Evolutionary conservation across 2,113 vertebrate genomes (phyloP).

Genomic region (Gopherus flavomarginatus): DNA sequence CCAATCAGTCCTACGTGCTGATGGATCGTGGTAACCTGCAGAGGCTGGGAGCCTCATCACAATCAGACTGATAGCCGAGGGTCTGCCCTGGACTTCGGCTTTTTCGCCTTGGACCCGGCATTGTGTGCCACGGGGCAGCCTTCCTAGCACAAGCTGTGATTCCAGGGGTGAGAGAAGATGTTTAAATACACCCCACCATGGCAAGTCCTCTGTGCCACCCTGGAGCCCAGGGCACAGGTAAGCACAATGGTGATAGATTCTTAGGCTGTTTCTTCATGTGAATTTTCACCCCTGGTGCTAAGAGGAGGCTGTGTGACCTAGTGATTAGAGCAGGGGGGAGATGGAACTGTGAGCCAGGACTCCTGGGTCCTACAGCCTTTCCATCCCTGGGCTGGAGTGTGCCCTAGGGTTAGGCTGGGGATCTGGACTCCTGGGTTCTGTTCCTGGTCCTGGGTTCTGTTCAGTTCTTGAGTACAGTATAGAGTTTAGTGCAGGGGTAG

Average conservation of each 20-base stretch:
- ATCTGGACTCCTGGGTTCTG: not conserved
- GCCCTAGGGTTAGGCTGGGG: not conserved
- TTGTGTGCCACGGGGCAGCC: not conserved
- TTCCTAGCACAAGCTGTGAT: fast-evolving
- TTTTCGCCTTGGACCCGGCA: not conserved
- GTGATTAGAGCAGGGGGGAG: fast-evolving
- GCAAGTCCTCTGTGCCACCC: slow-evolving; percentile 68
- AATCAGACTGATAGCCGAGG: fast-evolving
- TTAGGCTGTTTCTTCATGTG: fast-evolving
- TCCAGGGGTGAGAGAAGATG: not conserved
- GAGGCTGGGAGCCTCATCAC: not conserved
- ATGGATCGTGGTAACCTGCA: fast-evolving
- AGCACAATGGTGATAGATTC: not conserved
- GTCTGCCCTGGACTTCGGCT: not conserved
- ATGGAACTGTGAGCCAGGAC: fast-evolving
- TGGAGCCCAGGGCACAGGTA: slow-evolving; percentile 69
- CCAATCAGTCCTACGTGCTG: fast-evolving
- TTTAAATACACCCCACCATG: slow-evolving; percentile 61
- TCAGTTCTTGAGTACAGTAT: not conserved
- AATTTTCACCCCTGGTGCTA: fast-evolving
- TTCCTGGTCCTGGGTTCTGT: not conserved
- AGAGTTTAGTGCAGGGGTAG: not conserved
- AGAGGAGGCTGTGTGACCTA: fast-evolving
- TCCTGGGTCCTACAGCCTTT: fast-evolving
- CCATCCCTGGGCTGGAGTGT: not conserved